Percentiles rank a stretch among this genome's conserved stretches.
Evolutionary conservation across 1,140 invertebrate species (phyloP).

Genomic region (Tetragnatha versicolor): DNA sequence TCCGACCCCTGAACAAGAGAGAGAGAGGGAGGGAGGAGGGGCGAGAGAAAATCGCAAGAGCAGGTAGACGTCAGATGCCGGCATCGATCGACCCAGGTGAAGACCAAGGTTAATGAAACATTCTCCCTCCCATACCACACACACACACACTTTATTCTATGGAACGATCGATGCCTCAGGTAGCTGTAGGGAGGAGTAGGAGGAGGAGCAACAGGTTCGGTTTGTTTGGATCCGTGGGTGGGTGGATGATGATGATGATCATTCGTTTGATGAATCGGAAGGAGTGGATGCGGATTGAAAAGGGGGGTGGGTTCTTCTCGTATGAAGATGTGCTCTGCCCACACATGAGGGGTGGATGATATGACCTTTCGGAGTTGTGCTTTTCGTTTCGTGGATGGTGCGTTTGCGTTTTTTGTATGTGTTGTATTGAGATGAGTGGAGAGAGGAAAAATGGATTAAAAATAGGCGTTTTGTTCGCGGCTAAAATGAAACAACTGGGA

Average conservation of each 20-base stretch:
- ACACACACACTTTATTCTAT: no score
- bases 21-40: not conserved
- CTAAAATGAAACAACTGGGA: no score
- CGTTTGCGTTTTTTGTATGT: no score
- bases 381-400: no score
- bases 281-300: not conserved
- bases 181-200: slow-evolving; percentile 19
- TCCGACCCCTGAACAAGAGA: not conserved
- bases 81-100: slow-evolving; percentile 43
- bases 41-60: slow-evolving; percentile 6
- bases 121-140: no score
- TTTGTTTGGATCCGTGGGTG: slow-evolving; percentile 19
- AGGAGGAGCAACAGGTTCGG: slow-evolving; percentile 43
- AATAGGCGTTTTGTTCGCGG: no score
- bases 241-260: not conserved
- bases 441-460: no score
- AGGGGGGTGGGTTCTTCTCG: not conserved
- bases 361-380: no score
- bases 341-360: not conserved
- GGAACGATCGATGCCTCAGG: slow-evolving; percentile 52
- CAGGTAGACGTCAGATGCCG: slow-evolving; percentile 5
- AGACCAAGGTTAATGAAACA: no score
- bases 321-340: not conserved
- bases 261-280: no score
- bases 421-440: no score